Evolutionary conservation across 2,797 vertebrate genomes (phyloP).

Genomic region (Apogon hyalosoma): DNA sequence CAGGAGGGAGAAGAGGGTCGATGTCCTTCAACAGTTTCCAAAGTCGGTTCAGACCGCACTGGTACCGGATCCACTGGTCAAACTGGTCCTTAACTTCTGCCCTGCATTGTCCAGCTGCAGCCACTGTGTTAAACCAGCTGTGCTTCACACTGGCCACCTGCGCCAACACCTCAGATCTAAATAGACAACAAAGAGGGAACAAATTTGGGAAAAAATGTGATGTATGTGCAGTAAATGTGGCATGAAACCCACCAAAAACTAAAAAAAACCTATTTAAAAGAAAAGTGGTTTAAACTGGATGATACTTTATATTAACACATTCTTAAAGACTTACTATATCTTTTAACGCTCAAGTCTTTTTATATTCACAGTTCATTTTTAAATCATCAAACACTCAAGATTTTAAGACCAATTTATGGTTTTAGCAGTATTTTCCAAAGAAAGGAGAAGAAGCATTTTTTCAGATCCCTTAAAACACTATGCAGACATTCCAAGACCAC

Average conservation of each 20-base stretch:
- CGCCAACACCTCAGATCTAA: slow-evolving; percentile 83
- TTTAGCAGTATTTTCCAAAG: background rate
- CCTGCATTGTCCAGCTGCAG: slow-evolving; percentile 70
- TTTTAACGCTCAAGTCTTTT: too few relatives aligned
- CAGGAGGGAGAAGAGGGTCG: slow-evolving; percentile 71
- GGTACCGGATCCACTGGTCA: slow-evolving; percentile 81
- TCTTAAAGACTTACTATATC: too few relatives aligned
- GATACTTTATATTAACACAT: too few relatives aligned
- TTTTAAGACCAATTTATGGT: slow-evolving; percentile 11
- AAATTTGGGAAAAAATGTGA: background rate
- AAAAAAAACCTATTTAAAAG: background rate
- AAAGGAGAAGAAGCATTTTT: slow-evolving; percentile 12
- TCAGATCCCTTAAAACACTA: slow-evolving; percentile 10
- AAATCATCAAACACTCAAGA: slow-evolving; percentile 29
- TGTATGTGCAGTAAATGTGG: background rate
- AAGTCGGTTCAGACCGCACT: slow-evolving; percentile 71
- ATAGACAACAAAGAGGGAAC: background rate
- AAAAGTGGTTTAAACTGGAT: background rate
- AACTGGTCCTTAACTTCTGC: slow-evolving; percentile 65
- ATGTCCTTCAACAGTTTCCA: slow-evolving; percentile 76
- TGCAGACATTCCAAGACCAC: slow-evolving; percentile 13
- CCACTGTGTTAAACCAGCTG: slow-evolving; percentile 82
- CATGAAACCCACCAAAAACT: background rate
- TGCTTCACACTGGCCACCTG: slow-evolving; percentile 79
- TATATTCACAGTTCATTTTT: background rate